These are phyloP conservation scores for Zootoca vivipara DNA, from an alignment of 2,113 vertebrate genomes.

Conservation along the genomic window DNA sequence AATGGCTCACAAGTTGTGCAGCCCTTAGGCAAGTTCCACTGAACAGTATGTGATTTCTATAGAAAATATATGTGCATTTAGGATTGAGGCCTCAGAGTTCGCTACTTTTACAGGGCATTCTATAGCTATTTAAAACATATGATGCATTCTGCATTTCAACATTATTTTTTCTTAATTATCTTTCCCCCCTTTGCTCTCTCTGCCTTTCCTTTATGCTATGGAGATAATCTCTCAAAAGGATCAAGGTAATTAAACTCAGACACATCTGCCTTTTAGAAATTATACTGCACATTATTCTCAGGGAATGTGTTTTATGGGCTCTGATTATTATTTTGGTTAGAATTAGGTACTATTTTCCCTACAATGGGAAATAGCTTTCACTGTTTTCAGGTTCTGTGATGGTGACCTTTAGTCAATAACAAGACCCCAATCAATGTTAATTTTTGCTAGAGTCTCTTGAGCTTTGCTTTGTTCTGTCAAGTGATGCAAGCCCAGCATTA, in stretches of 20 bases:
- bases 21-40: not conserved
- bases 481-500: not conserved
- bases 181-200: not conserved
- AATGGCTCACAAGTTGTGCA: not conserved
- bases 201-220: not conserved
- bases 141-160: not conserved
- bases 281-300: not conserved
- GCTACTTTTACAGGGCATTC: not conserved
- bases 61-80: too few species aligned
- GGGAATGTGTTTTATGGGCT: not conserved
- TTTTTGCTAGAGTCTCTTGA: not conserved
- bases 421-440: not conserved
- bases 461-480: not conserved
- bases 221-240: not conserved
- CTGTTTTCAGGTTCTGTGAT: not conserved
- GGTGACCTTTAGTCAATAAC: not conserved
- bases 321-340: not conserved
- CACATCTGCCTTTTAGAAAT: not conserved
- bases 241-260: not conserved
- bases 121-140: not conserved
- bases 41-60: not conserved
- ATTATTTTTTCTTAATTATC: not conserved
- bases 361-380: not conserved
- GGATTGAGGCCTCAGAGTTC: too few species aligned
- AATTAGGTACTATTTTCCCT: not conserved